Conservation (phyloP, 1,140 invertebrate species). For the Cyrtorhinus lividipennis region DNA sequence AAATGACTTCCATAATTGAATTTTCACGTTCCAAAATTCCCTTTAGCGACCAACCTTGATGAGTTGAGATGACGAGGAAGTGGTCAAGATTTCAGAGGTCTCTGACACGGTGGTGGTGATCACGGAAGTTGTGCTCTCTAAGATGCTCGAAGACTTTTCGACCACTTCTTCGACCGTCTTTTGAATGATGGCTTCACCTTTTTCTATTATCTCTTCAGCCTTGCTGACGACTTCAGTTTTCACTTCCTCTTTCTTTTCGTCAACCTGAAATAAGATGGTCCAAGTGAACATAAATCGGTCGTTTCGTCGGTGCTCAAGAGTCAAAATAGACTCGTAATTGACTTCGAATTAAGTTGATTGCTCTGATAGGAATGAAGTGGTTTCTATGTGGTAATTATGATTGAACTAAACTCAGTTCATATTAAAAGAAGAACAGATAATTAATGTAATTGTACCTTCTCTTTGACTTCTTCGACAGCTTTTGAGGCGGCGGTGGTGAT, state of each 20-base stretch:
- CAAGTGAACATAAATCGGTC: no score
- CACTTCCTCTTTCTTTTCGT: slow-evolving; percentile 18
- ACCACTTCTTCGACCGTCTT: slow-evolving; percentile 1
- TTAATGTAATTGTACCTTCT: no score
- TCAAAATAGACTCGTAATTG: no score
- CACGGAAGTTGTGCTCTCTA: slow-evolving; percentile 2
- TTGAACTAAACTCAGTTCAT: no score
- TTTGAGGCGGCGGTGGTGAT: slow-evolving; percentile 6
- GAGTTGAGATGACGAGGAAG: background rate
- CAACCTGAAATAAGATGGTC: slow-evolving; percentile 4
- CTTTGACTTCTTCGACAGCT: slow-evolving; percentile 16
- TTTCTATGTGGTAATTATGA: no score
- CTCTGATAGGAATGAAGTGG: no score
- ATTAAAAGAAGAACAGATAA: no score
- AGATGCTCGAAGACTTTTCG: background rate
- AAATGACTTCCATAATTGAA: no score
- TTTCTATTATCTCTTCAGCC: slow-evolving; percentile 10
- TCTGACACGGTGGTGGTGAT: slow-evolving; percentile 14
- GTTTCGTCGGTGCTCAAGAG: no score
- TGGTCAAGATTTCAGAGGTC: slow-evolving; percentile 9
- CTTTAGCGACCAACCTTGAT: slow-evolving; percentile 3
- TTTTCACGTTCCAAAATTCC: no score
- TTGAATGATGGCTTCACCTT: background rate
- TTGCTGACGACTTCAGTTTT: slow-evolving; percentile 10
- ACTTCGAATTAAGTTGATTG: no score